Evolutionary conservation across 2,797 vertebrate genomes (phyloP).

Genomic region (Acridotheres tristis): DNA sequence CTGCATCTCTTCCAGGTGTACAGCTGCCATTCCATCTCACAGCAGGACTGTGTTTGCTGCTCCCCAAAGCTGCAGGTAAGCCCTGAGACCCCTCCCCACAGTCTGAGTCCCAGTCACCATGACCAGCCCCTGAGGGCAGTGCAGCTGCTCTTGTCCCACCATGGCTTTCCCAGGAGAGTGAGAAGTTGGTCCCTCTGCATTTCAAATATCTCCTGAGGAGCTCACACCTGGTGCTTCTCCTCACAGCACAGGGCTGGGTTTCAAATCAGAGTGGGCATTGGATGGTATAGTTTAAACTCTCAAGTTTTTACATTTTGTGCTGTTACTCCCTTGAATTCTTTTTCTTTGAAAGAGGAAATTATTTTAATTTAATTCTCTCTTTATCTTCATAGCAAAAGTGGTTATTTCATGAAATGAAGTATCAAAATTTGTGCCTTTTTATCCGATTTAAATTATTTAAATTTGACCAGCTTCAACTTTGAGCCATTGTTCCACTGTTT

Average conservation of each 20-base stretch:
- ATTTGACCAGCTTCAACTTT: not conserved
- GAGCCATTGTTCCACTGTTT: not conserved
- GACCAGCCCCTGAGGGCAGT: accelerated
- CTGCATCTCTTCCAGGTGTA: constrained; percentile 19
- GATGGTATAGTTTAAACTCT: not conserved
- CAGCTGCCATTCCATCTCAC: not conserved
- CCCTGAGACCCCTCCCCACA: not conserved
- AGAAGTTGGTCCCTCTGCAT: accelerated
- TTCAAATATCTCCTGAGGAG: not conserved
- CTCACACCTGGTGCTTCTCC: not conserved
- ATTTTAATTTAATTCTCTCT: not conserved
- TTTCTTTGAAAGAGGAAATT: not conserved
- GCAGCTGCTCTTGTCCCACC: accelerated
- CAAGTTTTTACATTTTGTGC: not conserved
- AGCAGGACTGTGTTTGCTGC: not conserved
- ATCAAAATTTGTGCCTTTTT: not conserved
- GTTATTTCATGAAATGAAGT: not conserved
- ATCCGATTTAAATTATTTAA: not conserved
- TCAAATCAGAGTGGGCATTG: not conserved
- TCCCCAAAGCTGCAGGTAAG: constrained; percentile 12
- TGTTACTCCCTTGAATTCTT: not conserved
- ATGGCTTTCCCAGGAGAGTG: accelerated
- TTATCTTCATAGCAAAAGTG: not conserved
- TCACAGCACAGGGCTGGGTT: not conserved
- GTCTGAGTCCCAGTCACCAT: not conserved